Evolutionary conservation across 2,888 invertebrate genomes (phyloP), one percentile per base, ranked within the genome.

Genomic region (Trissonchulus sp.): DNA sequence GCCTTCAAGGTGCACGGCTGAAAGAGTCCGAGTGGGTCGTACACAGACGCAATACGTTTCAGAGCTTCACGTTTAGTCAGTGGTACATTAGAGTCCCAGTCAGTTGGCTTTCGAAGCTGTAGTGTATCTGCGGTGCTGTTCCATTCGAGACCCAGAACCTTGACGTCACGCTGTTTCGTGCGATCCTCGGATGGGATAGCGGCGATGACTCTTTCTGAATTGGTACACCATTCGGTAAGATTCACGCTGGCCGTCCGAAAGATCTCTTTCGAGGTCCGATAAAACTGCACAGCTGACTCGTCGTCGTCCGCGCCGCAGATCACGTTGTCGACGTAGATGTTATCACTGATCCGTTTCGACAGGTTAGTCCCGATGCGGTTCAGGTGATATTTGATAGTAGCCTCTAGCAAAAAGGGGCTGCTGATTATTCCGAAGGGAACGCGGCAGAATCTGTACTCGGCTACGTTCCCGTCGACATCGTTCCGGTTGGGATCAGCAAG

Each of bases 1-100:
- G 75, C 74, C 3, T 68, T 30, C 63, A 78, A 76, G 8, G 35
- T 76, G 34, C 77, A 75, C 30, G 76, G 77, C 0, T 36, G 72
- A 30, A 78, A 15, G 2, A 79, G 69, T 1, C 80, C 80, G 28
- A 79, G 35, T 23, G 79, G 78, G 69, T 81, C 78, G 65, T 76
- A 80, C 0, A 76, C 33, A 18, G 75, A 76, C 23, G 78, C 73
- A 60, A 80, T 74, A 33, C 72, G 18, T 31, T 77, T 74, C 18
- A 80, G 73, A 33, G 78, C 72, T 8, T 62, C 65, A 1, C 77
- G 65, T 68, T 79, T 78, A 18, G 78, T 77, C 48, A 48, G 23
- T 15, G 8, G 8, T 15, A 23, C 48, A 15, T 8, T 15, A 8
- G 8, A 8, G 23, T 15, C 48, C 36, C 31, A 28, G 18, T 75